These are phyloP conservation scores for Prenolepis imparis DNA, from an alignment of 2,888 invertebrate genomes.

Conservation along the genomic window DNA sequence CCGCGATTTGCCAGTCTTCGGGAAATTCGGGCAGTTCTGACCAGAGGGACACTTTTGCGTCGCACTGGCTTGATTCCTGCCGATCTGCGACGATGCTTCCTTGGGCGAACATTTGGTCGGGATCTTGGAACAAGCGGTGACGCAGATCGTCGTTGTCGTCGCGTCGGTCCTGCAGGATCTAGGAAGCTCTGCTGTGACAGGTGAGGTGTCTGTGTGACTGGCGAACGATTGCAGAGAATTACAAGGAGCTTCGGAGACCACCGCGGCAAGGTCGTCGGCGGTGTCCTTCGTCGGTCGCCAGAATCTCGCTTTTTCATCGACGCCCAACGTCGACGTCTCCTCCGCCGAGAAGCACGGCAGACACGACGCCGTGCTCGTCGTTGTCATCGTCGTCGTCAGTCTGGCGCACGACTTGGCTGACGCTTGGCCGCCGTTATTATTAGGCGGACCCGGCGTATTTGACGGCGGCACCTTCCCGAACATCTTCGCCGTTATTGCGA, in stretches of 20 bases:
- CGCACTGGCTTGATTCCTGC: constrained; percentile 42
- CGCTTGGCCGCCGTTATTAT: constrained; percentile 42
- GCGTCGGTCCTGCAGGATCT: constrained; percentile 61
- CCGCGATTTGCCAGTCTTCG: constrained; percentile 68
- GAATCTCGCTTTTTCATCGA: constrained; percentile 79
- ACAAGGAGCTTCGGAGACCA: constrained; percentile 75
- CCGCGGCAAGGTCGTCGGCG: constrained; percentile 63
- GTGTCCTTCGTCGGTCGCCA: constrained; percentile 78
- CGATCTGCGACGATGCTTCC: constrained; percentile 23
- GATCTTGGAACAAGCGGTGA: constrained; percentile 58
- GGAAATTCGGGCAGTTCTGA: constrained; percentile 74
- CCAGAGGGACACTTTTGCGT: constrained; percentile 80
- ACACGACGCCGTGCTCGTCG: constrained; percentile 72
- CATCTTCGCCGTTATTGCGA: constrained; percentile 77
- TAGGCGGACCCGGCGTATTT: constrained; percentile 80
- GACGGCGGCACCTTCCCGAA: constrained; percentile 82
- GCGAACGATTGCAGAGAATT: constrained; percentile 58
- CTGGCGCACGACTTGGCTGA: constrained; percentile 56
- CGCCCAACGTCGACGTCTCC: constrained; percentile 64
- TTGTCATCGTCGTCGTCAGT: constrained; percentile 32
- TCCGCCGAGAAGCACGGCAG: constrained; percentile 81
- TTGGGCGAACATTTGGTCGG: constrained; percentile 41
- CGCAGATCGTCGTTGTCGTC: constrained; percentile 21
- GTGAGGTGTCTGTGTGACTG: constrained; percentile 43
- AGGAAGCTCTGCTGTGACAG: constrained; percentile 28